These are phyloP conservation scores for Branchellion lobata DNA, from an alignment of 2,888 invertebrate species.

Conservation along the genomic window DNA sequence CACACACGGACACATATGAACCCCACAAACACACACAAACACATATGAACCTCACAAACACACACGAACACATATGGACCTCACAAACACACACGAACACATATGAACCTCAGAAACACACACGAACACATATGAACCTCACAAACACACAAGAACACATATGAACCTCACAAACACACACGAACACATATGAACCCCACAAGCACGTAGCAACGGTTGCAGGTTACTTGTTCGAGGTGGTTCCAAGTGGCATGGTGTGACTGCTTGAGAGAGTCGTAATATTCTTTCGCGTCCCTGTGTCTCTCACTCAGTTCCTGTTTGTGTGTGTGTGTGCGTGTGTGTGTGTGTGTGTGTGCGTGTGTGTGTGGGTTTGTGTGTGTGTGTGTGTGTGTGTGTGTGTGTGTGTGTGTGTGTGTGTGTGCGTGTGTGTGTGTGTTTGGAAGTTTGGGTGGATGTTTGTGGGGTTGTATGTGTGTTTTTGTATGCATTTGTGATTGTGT, in stretches of 20 bases:
- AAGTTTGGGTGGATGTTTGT: not conserved
- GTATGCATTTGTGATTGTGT: not conserved
- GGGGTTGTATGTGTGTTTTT: no score
- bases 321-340: not conserved
- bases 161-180: conserved; percentile 10
- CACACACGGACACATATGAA: no score
- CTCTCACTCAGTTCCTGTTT: conserved; percentile 69
- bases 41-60: no score
- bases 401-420: not conserved
- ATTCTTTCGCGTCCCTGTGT: conserved; percentile 70
- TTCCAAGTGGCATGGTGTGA: conserved; percentile 66
- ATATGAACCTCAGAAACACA: no score
- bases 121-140: no score
- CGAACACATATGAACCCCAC: not conserved
- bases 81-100: no score
- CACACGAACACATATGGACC: no score
- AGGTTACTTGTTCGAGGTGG: conserved; percentile 65
- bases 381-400: not conserved
- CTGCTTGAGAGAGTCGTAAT: conserved; percentile 71
- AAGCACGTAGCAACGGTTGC: not conserved
- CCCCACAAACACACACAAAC: no score
- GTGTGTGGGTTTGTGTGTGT: not conserved
- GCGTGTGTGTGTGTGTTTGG: no score
- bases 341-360: not conserved
- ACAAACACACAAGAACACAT: no score